Percentiles rank a stretch among this genome's conserved stretches.
Evolutionary conservation across 1,140 invertebrate genomes (phyloP).

Genomic region (Cherax quadricarinatus): DNA sequence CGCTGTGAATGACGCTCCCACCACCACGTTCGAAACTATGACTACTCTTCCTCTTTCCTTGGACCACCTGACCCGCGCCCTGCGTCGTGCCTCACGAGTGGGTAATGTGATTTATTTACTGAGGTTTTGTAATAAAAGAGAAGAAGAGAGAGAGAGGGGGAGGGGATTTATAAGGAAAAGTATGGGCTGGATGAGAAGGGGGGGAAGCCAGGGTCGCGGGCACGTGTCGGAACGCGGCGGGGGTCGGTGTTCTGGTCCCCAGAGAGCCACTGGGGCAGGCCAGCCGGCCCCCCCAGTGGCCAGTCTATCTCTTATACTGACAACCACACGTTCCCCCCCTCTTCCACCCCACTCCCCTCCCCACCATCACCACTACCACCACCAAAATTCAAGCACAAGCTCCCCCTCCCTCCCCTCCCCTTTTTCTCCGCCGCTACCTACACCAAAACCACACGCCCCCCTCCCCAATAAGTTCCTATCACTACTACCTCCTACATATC

Average conservation of each 20-base stretch:
- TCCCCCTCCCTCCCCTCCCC: neutral
- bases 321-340: constrained; percentile 41
- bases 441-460: neutral
- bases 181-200: too few species aligned
- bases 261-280: constrained; percentile 58
- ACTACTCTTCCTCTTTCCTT: too few species aligned
- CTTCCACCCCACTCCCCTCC: neutral
- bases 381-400: neutral
- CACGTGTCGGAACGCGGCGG: constrained; percentile 19
- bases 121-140: neutral
- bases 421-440: neutral
- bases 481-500: too few species aligned
- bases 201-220: constrained; percentile 25
- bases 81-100: too few species aligned
- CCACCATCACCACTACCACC: neutral
- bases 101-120: neutral
- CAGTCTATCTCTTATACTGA: constrained; percentile 66
- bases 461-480: too few species aligned
- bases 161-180: neutral
- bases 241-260: constrained; percentile 62
- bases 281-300: constrained; percentile 51
- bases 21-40: neutral
- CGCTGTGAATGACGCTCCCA: constrained; percentile 15
- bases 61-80: too few species aligned
- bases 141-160: neutral